A percentile compares a stretch with the other conserved stretches of the same genome.
phyloP scores from a whole-genome alignment of 2,113 vertebrate genomes.

The Ceyx melanurus region DNA sequence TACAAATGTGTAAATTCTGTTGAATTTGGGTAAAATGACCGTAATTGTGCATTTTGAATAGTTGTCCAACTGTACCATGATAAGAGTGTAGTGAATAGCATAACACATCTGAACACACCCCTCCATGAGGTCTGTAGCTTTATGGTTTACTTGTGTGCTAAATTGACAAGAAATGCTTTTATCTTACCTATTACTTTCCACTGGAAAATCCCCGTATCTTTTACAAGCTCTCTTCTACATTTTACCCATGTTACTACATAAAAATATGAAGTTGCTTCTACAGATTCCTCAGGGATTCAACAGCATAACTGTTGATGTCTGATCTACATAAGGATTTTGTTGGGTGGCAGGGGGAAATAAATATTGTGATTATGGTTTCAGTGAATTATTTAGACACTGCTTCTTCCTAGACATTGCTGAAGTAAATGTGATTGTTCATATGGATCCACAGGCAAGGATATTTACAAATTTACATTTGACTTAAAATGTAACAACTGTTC shows the following conservation, averaged over 20 bases:
- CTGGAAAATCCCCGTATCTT: not conserved
- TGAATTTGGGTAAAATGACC: not conserved
- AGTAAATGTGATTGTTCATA: not conserved
- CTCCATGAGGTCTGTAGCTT: not conserved
- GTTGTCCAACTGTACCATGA: not conserved
- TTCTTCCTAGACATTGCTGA: not conserved
- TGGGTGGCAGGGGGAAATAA: not conserved
- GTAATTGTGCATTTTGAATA: not conserved
- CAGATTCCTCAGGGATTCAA: not conserved
- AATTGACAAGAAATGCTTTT: not conserved
- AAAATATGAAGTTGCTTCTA: not conserved
- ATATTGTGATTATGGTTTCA: not conserved
- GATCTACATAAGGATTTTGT: not conserved
- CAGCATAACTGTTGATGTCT: not conserved
- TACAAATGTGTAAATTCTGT: not conserved
- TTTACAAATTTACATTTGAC: not conserved
- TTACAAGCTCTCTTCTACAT: not conserved
- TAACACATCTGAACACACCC: accelerated
- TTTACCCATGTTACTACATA: not conserved
- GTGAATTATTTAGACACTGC: not conserved
- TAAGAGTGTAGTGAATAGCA: not conserved
- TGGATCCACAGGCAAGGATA: not conserved
- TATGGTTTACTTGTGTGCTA: not conserved
- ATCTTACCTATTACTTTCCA: not conserved
- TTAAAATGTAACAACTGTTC: not conserved